Evolutionary conservation across 2,888 invertebrate genomes (phyloP).

Genomic region (Tetragonula carbonaria): DNA sequence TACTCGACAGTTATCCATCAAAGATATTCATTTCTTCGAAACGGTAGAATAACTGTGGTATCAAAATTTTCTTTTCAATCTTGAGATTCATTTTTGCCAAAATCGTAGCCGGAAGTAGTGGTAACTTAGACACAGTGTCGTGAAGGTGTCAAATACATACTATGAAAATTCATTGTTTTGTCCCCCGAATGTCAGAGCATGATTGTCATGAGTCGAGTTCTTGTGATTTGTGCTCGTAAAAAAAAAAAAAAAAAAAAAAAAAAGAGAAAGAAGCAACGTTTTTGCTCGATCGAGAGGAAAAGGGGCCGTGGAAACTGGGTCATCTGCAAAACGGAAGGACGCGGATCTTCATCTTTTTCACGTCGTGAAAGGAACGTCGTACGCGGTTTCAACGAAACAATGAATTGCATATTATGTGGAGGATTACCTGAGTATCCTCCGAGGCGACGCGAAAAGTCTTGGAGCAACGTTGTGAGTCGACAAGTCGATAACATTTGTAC

Average conservation of each 20-base stretch:
- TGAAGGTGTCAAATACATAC: conserved; percentile 72
- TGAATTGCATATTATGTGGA: conserved; percentile 76
- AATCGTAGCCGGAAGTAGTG: conserved; percentile 62
- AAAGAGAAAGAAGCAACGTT: not conserved
- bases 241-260: not conserved
- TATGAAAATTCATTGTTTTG: conserved; percentile 79
- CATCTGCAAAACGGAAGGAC: conserved; percentile 31
- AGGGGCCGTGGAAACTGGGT: conserved; percentile 33
- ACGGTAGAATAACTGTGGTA: too few relatives aligned
- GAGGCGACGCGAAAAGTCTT: conserved; percentile 62
- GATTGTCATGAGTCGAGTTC: conserved; percentile 67
- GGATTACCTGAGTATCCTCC: conserved; percentile 60
- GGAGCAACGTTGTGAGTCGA: conserved; percentile 12
- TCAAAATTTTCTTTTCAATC: not conserved
- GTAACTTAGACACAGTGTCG: conserved; percentile 68
- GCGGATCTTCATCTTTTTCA: conserved; percentile 34
- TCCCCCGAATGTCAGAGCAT: conserved; percentile 71
- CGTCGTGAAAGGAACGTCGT: conserved; percentile 43
- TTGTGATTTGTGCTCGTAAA: conserved; percentile 65
- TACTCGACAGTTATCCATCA: too few relatives aligned
- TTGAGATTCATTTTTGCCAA: conserved; percentile 37
- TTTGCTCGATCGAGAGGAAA: conserved; percentile 19
- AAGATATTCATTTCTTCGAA: too few relatives aligned
- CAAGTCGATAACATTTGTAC: not conserved
- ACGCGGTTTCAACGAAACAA: conserved; percentile 71